A percentile compares a stretch with the other conserved stretches of the same genome.
Evolutionary conservation across 2,888 invertebrate species (phyloP).

Genomic region (Nemotelus pantherinus): DNA sequence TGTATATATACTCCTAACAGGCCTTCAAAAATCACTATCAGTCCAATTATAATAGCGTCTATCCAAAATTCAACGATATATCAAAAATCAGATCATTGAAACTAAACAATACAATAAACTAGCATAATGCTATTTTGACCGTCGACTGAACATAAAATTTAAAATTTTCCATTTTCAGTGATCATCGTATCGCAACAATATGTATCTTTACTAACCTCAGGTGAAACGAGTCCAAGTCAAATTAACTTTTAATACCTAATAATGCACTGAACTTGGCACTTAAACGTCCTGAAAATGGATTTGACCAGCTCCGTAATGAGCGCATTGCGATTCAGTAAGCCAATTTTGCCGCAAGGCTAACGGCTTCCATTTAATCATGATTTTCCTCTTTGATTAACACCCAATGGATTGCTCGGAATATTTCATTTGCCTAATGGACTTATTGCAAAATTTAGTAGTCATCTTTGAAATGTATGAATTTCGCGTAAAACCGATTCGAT

Average conservation of each 20-base stretch:
- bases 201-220: not conserved
- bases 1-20: no score
- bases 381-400: conserved; percentile 17
- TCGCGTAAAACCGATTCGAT: not conserved
- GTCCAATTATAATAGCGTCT: no score
- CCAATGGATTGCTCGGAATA: conserved; percentile 5
- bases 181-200: no score
- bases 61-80: no score
- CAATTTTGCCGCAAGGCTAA: conserved; percentile 2
- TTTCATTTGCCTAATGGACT: conserved; percentile 41
- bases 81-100: no score
- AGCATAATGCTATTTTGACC: no score
- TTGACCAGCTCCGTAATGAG: not conserved
- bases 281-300: not conserved
- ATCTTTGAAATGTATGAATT: not conserved
- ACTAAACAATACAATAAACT: no score
- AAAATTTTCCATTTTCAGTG: no score
- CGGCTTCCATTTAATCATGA: conserved; percentile 9
- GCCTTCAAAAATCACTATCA: no score
- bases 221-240: not conserved
- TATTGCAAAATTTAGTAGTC: conserved; percentile 27
- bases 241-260: not conserved
- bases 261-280: not conserved
- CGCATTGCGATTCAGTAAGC: not conserved
- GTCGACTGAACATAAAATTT: no score